A percentile compares a stretch with the other conserved stretches of the same genome.
phyloP scores from a whole-genome alignment of 2,113 vertebrate genomes.

The Podilymbus podiceps region DNA sequence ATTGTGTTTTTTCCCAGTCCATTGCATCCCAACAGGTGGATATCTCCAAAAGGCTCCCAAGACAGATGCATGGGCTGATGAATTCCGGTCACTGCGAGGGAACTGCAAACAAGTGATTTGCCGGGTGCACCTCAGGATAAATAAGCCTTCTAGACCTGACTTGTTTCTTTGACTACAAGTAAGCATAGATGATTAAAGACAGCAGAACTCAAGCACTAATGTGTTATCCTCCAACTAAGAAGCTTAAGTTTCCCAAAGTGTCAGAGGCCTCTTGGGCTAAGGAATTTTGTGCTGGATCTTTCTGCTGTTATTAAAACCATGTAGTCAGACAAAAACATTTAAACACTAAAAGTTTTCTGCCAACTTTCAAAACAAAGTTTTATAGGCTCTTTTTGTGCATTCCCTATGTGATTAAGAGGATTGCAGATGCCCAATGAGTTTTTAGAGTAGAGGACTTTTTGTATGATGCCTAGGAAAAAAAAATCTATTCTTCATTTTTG shows the following conservation, averaged over 20 bases:
- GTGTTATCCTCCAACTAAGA: neutral
- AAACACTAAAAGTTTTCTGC: neutral
- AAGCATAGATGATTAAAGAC: neutral
- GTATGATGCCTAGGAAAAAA: neutral
- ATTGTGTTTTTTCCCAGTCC: neutral
- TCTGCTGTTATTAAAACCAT: neutral
- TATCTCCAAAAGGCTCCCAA: neutral
- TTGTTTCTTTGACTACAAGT: neutral
- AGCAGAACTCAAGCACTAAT: neutral
- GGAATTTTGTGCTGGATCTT: neutral
- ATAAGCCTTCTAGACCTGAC: neutral
- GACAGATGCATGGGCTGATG: neutral
- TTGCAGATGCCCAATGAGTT: rapidly evolving
- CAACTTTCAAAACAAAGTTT: neutral
- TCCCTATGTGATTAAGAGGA: neutral
- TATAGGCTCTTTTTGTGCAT: neutral
- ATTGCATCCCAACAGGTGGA: neutral
- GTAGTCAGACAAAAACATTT: neutral
- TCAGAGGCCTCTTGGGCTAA: neutral
- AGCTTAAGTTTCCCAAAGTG: neutral
- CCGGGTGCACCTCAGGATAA: constrained; percentile 9
- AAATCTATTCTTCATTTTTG: neutral
- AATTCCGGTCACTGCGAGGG: neutral
- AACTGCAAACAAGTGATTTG: neutral
- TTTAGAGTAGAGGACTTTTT: neutral